A percentile compares a stretch with the other conserved stretches of the same genome.
Evolutionary conservation across 2,888 invertebrate genomes (phyloP).

Genomic region (Idaea aversata): DNA sequence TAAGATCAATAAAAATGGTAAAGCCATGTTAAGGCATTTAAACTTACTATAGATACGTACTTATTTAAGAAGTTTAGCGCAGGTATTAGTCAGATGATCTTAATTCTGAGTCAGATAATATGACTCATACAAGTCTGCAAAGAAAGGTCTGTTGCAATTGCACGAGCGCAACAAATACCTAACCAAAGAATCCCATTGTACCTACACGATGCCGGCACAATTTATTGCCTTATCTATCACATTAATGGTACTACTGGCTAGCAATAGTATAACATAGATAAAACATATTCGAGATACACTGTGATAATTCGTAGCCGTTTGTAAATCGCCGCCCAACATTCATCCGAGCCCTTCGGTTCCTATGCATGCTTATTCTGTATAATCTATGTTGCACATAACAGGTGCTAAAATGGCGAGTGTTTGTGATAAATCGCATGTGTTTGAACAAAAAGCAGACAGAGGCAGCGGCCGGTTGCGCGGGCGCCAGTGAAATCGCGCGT

Average conservation of each 20-base stretch:
- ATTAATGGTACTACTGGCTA: slow-evolving; percentile 39
- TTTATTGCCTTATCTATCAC: slow-evolving; percentile 65
- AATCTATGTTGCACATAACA: slow-evolving; percentile 19
- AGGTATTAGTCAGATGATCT: slow-evolving; percentile 45
- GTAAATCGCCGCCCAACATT: slow-evolving; percentile 2
- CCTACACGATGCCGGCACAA: slow-evolving; percentile 44
- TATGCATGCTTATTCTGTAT: slow-evolving; percentile 1
- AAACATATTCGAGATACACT: slow-evolving; percentile 29
- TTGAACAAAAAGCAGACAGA: slow-evolving; percentile 47
- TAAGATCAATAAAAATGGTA: not conserved
- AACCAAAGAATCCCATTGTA: slow-evolving; percentile 68
- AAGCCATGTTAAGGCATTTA: not conserved
- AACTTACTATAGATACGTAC: not conserved
- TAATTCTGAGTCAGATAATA: slow-evolving; percentile 56
- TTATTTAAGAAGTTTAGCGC: slow-evolving; percentile 4
- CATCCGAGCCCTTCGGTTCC: not conserved
- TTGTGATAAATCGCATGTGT: slow-evolving; percentile 68
- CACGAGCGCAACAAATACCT: slow-evolving; percentile 23
- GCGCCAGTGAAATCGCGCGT: slow-evolving; percentile 76
- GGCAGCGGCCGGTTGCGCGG: slow-evolving; percentile 37
- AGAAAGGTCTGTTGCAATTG: slow-evolving; percentile 56
- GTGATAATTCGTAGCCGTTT: slow-evolving; percentile 16
- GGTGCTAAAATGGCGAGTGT: slow-evolving; percentile 52
- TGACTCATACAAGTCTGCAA: slow-evolving; percentile 61
- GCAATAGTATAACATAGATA: slow-evolving; percentile 36